Conservation (phyloP, 2,888 invertebrate genomes). For the Standfussiana lucernea region DNA sequence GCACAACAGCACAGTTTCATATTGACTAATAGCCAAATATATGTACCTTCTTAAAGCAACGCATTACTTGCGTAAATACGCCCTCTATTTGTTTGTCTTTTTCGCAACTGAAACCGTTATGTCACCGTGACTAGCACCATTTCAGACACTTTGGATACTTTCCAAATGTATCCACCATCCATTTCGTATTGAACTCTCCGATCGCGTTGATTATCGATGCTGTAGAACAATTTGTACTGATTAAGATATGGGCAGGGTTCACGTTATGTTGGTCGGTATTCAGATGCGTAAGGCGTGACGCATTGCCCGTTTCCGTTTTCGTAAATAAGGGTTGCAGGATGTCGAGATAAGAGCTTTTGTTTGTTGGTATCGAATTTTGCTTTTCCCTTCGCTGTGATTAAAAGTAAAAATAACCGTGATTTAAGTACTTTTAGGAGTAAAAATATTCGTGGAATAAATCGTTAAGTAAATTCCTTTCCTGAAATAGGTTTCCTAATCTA, state of each 20-base stretch:
- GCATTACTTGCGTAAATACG: slow-evolving; percentile 51
- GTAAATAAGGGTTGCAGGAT: slow-evolving; percentile 76
- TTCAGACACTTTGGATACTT: slow-evolving; percentile 83
- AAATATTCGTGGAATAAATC: not conserved
- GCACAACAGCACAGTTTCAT: not conserved
- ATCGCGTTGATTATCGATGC: slow-evolving; percentile 66
- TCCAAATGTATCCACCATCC: slow-evolving; percentile 79
- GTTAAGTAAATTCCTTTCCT: not conserved
- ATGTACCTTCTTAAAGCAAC: slow-evolving; percentile 40
- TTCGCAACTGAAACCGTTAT: slow-evolving; percentile 78
- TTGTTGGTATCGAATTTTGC: slow-evolving; percentile 56
- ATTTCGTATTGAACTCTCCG: slow-evolving; percentile 68
- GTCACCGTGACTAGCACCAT: slow-evolving; percentile 80
- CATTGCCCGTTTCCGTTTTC: slow-evolving; percentile 78
- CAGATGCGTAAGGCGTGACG: slow-evolving; percentile 74
- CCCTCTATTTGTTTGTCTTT: slow-evolving; percentile 52
- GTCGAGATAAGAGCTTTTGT: slow-evolving; percentile 66
- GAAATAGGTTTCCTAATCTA: not conserved
- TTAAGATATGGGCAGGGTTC: slow-evolving; percentile 68
- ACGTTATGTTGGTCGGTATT: slow-evolving; percentile 65
- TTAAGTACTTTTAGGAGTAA: slow-evolving; percentile 14
- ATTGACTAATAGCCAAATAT: slow-evolving; percentile 23
- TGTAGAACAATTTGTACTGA: slow-evolving; percentile 40
- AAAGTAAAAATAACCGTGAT: slow-evolving; percentile 33
- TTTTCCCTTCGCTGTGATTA: slow-evolving; percentile 54